Base-by-base conservation (phyloP, 2,888 invertebrate species). In the Coleophora deauratella region DNA sequence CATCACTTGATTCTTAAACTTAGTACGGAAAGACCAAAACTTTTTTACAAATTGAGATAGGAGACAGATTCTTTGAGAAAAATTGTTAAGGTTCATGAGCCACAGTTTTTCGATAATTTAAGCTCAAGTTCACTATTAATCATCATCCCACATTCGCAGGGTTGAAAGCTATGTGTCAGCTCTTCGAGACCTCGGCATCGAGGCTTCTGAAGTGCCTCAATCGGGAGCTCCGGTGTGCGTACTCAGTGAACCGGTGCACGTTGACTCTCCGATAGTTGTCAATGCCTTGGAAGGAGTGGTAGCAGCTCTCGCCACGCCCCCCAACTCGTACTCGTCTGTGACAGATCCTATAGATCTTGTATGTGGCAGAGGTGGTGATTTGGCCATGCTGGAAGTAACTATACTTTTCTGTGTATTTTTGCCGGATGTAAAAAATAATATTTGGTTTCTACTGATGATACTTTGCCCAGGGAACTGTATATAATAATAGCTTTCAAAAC, bases 311-410 rank as follows among this genome's bases (percentile, higher is more conserved):
- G 94, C 93, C 1, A 91, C 92, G 0, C 94, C 95, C 0, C 93
- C 93, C 0, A 94, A 93, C 62, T 93, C 93, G 0, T 94, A 93
- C 61, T 93, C 93, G 0, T 93, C 93, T 0, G 91, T 94, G 15
- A 87, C 87, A 0, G 93, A 94, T 64, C 92, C 94, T 0, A 93
- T 94, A 3, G 94, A 94, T 58, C 75, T 94, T 56, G 93, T 91
- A n/a, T 93, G 91, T 54, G 91, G 91, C 6, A 87, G 94, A 28
- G 94, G 93, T 1, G 94, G 94, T 0, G 94, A 94, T 64, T 74
- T 92, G 6, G 86, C 89, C 9, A 91, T 94, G 88, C 75, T 95
- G 38, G 92, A 94, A 81, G 89, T 90, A 11, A 52, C 6, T 21
- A 4, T 21, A 21, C 3, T 6, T 21, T 21, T 21, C 21, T 21